phyloP scores from a whole-genome alignment of 2,113 vertebrate genomes.

The Poeciliopsis prolifica region DNA sequence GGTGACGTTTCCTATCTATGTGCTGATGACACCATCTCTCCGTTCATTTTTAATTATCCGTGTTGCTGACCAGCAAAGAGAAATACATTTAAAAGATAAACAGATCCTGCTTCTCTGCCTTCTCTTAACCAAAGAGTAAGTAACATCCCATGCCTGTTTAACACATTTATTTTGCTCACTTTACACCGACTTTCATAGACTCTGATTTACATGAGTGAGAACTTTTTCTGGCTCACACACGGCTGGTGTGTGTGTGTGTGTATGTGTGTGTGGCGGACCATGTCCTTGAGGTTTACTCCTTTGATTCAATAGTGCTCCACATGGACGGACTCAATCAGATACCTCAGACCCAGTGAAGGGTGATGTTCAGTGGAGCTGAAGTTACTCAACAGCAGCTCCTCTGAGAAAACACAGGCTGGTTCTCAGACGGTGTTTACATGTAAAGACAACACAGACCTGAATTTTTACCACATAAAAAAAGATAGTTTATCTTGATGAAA shows the following conservation, averaged over 20 bases:
- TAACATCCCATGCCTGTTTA: background rate
- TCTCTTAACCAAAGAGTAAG: background rate
- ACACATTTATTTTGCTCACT: background rate
- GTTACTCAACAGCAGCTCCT: constrained; percentile 64
- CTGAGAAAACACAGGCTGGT: constrained; percentile 45
- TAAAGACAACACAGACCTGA: constrained; percentile 23
- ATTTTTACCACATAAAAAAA: constrained; percentile 36
- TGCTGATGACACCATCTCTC: background rate
- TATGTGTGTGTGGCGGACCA: constrained; percentile 61
- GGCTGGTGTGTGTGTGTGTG: constrained; percentile 55
- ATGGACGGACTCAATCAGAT: constrained; percentile 79
- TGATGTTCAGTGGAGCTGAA: constrained; percentile 76
- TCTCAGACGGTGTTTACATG: constrained; percentile 57
- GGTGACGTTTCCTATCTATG: background rate
- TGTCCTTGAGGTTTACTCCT: constrained; percentile 77
- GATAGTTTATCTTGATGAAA: constrained; percentile 21
- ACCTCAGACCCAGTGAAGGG: constrained; percentile 73
- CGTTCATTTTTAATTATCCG: background rate
- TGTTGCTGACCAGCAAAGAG: background rate
- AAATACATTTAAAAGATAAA: background rate
- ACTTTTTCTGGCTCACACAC: constrained; percentile 19
- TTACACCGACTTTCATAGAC: too few species aligned
- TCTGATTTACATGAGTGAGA: constrained; percentile 3
- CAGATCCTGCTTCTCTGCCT: too few species aligned
- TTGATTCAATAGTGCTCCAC: constrained; percentile 78